A percentile compares a stretch with the other conserved stretches of the same genome.
Conservation (phyloP, 2,797 vertebrate species). For the Miichthys miiuy region DNA sequence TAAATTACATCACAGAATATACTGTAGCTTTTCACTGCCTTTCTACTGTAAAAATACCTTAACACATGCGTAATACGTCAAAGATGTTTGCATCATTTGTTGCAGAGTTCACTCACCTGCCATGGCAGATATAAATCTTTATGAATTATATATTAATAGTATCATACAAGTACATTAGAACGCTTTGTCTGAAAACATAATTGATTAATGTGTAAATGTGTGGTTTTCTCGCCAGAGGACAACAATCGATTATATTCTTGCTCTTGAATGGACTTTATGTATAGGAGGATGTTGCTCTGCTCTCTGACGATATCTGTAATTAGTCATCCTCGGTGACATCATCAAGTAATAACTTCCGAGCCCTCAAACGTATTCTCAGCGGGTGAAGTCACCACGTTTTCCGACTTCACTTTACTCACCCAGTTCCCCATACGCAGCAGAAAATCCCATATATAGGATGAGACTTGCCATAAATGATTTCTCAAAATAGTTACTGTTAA, state of each 20-base stretch:
- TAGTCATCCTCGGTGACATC: conserved; percentile 67
- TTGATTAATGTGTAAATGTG: background rate
- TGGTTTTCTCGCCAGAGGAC: background rate
- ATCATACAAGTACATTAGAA: background rate
- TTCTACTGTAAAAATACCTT: background rate
- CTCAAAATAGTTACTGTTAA: background rate
- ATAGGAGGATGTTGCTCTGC: conserved; percentile 16
- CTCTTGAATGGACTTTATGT: background rate
- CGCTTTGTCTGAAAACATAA: background rate
- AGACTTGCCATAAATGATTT: background rate
- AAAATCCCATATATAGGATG: background rate
- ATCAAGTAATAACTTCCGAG: conserved; percentile 39
- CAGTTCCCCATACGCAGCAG: background rate
- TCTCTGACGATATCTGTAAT: conserved; percentile 15
- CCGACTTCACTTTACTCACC: conserved; percentile 36
- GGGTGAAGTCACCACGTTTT: conserved; percentile 72
- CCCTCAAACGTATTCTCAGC: conserved; percentile 51
- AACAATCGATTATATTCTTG: background rate
- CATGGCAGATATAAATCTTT: background rate
- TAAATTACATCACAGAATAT: background rate
- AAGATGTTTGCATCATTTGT: background rate
- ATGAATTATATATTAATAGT: background rate
- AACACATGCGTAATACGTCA: background rate
- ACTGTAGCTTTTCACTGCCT: background rate
- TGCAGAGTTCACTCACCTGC: background rate